These are phyloP conservation scores for Cyclina sinensis DNA, from an alignment of 1,140 invertebrate species.

Conservation along the genomic window DNA sequence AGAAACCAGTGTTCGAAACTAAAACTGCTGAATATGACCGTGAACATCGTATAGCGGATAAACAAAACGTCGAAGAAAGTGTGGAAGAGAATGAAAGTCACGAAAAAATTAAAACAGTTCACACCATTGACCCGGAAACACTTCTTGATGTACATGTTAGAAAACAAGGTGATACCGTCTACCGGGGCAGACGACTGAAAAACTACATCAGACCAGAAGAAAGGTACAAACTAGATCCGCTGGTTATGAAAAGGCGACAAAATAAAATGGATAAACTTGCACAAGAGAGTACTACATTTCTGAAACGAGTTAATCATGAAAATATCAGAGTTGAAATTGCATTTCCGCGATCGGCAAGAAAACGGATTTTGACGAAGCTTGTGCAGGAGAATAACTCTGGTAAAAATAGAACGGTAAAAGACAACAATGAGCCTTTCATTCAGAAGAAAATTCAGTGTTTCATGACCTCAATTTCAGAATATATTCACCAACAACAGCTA, in stretches of 20 bases:
- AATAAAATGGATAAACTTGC: constrained; percentile 61
- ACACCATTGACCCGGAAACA: constrained; percentile 51
- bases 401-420: background rate
- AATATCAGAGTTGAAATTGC: constrained; percentile 59
- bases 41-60: background rate
- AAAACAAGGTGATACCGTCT: background rate
- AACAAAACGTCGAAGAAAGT: background rate
- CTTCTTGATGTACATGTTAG: constrained; percentile 15
- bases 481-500: constrained; percentile 37
- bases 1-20: background rate
- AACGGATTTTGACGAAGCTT: constrained; percentile 53
- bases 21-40: background rate
- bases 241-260: constrained; percentile 54
- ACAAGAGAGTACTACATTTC: constrained; percentile 37
- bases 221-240: constrained; percentile 55
- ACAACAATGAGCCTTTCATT: constrained; percentile 18
- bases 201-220: constrained; percentile 60
- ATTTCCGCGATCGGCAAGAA: constrained; percentile 49
- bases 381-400: constrained; percentile 37
- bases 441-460: constrained; percentile 45
- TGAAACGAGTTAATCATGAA: constrained; percentile 55
- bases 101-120: background rate
- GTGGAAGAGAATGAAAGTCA: background rate
- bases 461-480: constrained; percentile 54
- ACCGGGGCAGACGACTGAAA: constrained; percentile 21